These are phyloP conservation scores for Tortrix viridana DNA, from an alignment of 2,888 invertebrate genomes.

Conservation along the genomic window DNA sequence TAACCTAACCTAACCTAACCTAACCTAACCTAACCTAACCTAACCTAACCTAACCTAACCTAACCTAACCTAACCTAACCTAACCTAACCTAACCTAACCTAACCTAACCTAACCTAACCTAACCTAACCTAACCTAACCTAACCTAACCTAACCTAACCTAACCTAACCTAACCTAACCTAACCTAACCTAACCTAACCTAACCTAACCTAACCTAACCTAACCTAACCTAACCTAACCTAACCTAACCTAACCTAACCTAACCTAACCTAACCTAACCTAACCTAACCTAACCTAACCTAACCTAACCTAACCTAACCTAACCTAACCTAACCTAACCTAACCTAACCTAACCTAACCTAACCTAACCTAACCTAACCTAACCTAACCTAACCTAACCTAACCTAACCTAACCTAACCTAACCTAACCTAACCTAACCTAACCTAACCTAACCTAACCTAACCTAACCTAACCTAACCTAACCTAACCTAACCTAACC, in stretches of 20 bases:
- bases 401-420: conserved; percentile 35
- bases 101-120: conserved; percentile 39
- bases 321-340: conserved; percentile 38
- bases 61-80: conserved; percentile 40
- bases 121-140: conserved; percentile 40
- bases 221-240: conserved; percentile 39
- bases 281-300: conserved; percentile 32
- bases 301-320: conserved; percentile 31
- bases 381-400: conserved; percentile 35
- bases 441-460: conserved; percentile 40
- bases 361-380: conserved; percentile 35
- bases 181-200: conserved; percentile 39
- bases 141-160: conserved; percentile 40
- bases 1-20: conserved; percentile 38
- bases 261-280: conserved; percentile 32
- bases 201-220: conserved; percentile 40
- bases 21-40: conserved; percentile 39
- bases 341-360: conserved; percentile 38
- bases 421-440: conserved; percentile 36
- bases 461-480: conserved; percentile 35
- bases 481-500: conserved; percentile 25
- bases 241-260: conserved; percentile 37
- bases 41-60: conserved; percentile 38
- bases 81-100: conserved; percentile 39
- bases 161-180: conserved; percentile 40